Evolutionary conservation across 2,797 vertebrate genomes (phyloP).

Genomic region (Eulemur albifrons): DNA sequence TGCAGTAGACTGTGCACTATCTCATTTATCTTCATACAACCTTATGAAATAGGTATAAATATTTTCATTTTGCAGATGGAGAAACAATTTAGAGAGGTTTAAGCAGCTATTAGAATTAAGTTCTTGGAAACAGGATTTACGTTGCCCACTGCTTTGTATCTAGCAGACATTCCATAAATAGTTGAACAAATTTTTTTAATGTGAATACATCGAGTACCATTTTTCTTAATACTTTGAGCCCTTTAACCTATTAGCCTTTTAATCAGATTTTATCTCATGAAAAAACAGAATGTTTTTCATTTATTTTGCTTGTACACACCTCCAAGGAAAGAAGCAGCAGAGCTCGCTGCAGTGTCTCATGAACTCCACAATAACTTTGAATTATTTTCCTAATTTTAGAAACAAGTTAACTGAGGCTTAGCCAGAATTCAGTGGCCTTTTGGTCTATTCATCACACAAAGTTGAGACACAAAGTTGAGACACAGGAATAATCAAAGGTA

Average conservation of each 20-base stretch:
- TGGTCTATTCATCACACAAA: neutral
- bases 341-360: neutral
- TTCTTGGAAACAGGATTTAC: slow-evolving; percentile 35
- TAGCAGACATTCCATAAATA: slow-evolving; percentile 48
- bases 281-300: slow-evolving; percentile 44
- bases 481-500: neutral
- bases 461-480: neutral
- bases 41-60: neutral
- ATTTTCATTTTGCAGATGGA: slow-evolving; percentile 33
- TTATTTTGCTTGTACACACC: slow-evolving; percentile 26
- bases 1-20: neutral
- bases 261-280: slow-evolving; percentile 23
- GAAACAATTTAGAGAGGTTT: neutral
- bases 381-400: slow-evolving; percentile 45
- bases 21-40: slow-evolving; percentile 19
- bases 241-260: slow-evolving; percentile 26
- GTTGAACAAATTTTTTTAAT: slow-evolving; percentile 18
- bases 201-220: slow-evolving; percentile 31
- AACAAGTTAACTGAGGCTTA: slow-evolving; percentile 3
- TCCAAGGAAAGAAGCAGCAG: neutral
- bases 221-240: slow-evolving; percentile 27
- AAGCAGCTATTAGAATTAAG: neutral
- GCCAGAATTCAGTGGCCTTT: slow-evolving; percentile 7
- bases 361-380: neutral
- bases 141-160: neutral